Conservation (phyloP, 2,888 invertebrate species). For the Tholera decimalis region DNA sequence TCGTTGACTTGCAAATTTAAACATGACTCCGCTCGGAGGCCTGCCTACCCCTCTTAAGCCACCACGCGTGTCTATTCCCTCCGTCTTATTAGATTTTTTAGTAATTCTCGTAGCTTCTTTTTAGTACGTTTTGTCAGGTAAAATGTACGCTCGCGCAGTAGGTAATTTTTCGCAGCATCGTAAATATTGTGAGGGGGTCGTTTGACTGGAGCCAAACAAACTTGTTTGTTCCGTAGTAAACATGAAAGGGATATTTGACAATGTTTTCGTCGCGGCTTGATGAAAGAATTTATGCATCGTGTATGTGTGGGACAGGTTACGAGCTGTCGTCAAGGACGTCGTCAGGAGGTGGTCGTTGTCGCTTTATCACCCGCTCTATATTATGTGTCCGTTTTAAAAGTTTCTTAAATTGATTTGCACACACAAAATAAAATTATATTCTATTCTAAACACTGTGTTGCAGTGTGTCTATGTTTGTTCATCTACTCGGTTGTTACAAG, state of each 20-base stretch:
- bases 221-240: slow-evolving; percentile 59
- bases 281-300: slow-evolving; percentile 61
- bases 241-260: slow-evolving; percentile 57
- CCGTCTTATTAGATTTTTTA: slow-evolving; percentile 46
- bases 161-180: slow-evolving; percentile 51
- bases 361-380: slow-evolving; percentile 33
- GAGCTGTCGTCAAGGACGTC: slow-evolving; percentile 51
- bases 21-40: slow-evolving; percentile 69
- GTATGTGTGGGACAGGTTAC: slow-evolving; percentile 48
- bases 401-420: background rate
- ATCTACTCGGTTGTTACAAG: background rate
- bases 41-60: slow-evolving; percentile 36
- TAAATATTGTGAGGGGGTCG: slow-evolving; percentile 56
- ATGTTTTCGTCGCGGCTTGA: slow-evolving; percentile 53
- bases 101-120: slow-evolving; percentile 35
- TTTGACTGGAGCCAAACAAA: slow-evolving; percentile 57
- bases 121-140: slow-evolving; percentile 33
- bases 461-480: background rate
- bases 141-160: slow-evolving; percentile 46
- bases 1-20: slow-evolving; percentile 84
- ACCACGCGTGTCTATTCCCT: slow-evolving; percentile 27
- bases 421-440: too few relatives aligned
- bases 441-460: background rate
- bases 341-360: slow-evolving; percentile 18
- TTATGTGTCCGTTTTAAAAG: slow-evolving; percentile 16